Base-by-base conservation (phyloP, 2,888 invertebrate genomes). In the Cordilura impudica region DNA sequence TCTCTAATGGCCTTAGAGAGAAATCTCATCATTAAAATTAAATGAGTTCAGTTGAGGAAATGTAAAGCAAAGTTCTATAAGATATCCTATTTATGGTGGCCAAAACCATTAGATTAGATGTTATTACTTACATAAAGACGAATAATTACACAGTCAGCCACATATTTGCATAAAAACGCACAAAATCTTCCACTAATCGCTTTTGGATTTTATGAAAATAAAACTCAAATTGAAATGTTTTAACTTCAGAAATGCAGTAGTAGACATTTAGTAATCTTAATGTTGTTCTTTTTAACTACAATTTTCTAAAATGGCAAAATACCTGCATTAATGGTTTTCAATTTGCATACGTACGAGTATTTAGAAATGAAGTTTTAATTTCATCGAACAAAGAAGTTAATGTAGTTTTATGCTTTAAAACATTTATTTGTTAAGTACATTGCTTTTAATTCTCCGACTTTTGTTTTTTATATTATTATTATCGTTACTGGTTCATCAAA, bases 11-110 rank as follows among this genome's bases (percentile, higher is more conserved):
- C 65, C 54, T 54, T 45, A 39, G 31, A 71, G 74, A 71, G 70
- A 74, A 74, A 74, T 75, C 75, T 58, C 75, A 79, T 71, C 71
- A 71, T 65, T 74, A 63, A 63, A 56, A 71, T 23, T 35, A 71
- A 67, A 71, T 63, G 39, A 75, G 70, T 71, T 79, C 66, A 74
- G 74, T 79, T 71, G 70, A 60, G 66, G 61, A 56, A 35, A 63
- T 49, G 35, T 26, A 43, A n/a, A 2, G 56, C 8, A 19, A 31
- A 45, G n/a, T 49, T 51, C n/a, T 10, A 47, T 23, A 1, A 39
- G 21, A 49, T n/a, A 63, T 49, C 63, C 10, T 26, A 56, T 56
- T 56, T 66, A 39, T 73, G 73, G 49, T 66, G 43, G 58, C 51
- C 58, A 43, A 53, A 58, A 26, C 39, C n/a, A 47, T 51, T 58